Evolutionary conservation across 2,113 vertebrate species (phyloP).

Genomic region (Regulus satrapa): DNA sequence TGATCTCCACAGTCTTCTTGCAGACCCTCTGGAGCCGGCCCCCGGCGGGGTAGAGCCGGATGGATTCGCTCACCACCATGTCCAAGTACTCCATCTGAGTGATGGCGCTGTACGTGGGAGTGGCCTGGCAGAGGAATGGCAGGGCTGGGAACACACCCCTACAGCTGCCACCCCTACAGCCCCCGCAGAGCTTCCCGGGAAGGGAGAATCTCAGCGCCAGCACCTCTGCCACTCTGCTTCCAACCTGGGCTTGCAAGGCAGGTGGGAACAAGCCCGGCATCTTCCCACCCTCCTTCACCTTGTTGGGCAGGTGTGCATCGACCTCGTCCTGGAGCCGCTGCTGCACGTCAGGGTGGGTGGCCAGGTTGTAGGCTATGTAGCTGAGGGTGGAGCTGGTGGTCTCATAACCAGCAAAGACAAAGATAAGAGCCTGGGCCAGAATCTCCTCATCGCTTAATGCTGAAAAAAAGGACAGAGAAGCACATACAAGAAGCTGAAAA

Average conservation of each 20-base stretch:
- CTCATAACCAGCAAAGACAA: conserved; percentile 81
- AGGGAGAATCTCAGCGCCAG: background rate
- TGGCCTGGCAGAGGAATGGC: conserved; percentile 26
- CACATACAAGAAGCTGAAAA: background rate
- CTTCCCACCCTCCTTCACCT: conserved; percentile 40
- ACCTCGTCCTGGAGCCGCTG: conserved; percentile 77
- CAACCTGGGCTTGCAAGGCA: background rate
- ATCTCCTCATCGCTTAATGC: conserved; percentile 79
- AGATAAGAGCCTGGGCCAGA: conserved; percentile 75
- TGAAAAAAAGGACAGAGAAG: conserved; percentile 45
- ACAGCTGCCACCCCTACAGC: background rate
- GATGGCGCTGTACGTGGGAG: conserved; percentile 67
- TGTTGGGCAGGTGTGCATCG: conserved; percentile 69
- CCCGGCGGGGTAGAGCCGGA: conserved; percentile 68
- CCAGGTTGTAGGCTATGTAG: conserved; percentile 72
- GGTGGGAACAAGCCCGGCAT: background rate
- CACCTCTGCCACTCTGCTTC: background rate
- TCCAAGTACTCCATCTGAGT: conserved; percentile 85
- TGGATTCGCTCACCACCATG: conserved; percentile 77
- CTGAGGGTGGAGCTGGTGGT: conserved; percentile 73
- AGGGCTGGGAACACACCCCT: background rate
- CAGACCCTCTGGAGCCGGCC: conserved; percentile 76
- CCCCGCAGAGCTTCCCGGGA: rapidly evolving
- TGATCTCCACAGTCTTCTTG: conserved; percentile 78
- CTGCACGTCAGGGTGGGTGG: conserved; percentile 71